A percentile compares a stretch with the other conserved stretches of the same genome.
Evolutionary conservation across 2,888 invertebrate species (phyloP).

Genomic region (Hydrotaea cyrtoneurina): DNA sequence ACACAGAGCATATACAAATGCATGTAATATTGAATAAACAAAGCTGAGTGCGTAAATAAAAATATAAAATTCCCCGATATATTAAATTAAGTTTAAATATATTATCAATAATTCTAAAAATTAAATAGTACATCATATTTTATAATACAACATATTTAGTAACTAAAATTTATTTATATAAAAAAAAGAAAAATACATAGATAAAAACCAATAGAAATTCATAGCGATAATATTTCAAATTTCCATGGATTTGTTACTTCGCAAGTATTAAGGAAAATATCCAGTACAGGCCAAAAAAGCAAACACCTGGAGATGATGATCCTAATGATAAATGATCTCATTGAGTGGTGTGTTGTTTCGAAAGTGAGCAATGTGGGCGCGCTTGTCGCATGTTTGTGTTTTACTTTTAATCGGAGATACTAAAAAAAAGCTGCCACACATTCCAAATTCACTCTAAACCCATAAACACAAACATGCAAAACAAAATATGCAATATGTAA

Average conservation of each 20-base stretch:
- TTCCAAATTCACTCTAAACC: constrained; percentile 47
- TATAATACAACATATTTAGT: constrained; percentile 4
- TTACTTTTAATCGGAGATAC: background rate
- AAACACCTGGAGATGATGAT: background rate
- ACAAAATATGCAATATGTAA: background rate
- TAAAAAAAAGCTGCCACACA: constrained; percentile 59
- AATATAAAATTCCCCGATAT: background rate
- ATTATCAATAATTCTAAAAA: constrained; percentile 12
- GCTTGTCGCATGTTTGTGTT: background rate
- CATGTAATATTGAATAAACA: background rate
- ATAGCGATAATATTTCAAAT: background rate
- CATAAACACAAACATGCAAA: background rate
- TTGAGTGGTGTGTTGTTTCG: background rate
- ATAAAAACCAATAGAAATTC: background rate
- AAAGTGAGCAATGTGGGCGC: background rate
- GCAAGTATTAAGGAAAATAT: constrained; percentile 17
- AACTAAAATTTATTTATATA: constrained; percentile 1
- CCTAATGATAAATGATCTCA: background rate
- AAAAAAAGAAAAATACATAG: background rate
- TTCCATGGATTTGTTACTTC: constrained; percentile 55
- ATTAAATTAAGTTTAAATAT: constrained; percentile 9
- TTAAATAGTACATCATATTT: background rate
- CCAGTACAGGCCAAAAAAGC: background rate
- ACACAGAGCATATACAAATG: too few species aligned
- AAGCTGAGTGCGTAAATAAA: background rate